These are phyloP conservation scores for Myotis lucifugus DNA, from an alignment of 2,113 vertebrate genomes.

Conservation along the genomic window DNA sequence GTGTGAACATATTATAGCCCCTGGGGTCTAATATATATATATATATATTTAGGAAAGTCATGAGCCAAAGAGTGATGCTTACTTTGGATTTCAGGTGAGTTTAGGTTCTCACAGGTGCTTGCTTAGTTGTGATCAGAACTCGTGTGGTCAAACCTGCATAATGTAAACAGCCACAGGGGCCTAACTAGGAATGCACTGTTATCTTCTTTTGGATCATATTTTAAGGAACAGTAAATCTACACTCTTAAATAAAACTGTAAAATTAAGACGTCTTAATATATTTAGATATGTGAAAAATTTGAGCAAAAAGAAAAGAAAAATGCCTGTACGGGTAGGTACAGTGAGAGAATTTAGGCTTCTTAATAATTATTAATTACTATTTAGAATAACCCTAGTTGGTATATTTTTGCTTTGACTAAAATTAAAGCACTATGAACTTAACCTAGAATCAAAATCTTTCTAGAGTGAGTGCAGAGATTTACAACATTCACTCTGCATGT, in stretches of 20 bases:
- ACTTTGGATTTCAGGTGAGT: background rate
- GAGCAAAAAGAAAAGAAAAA: conserved; percentile 16
- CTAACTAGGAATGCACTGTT: background rate
- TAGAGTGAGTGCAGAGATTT: background rate
- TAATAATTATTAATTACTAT: background rate
- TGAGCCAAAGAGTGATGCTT: background rate
- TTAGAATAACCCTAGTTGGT: background rate
- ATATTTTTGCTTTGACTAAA: background rate
- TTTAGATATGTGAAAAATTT: background rate
- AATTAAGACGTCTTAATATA: background rate
- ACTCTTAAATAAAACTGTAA: background rate
- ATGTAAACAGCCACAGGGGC: background rate
- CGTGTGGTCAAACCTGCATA: background rate
- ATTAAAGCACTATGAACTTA: background rate
- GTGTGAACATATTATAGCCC: background rate
- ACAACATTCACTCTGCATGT: background rate
- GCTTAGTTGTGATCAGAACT: background rate
- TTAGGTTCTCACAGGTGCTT: background rate
- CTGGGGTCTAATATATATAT: background rate
- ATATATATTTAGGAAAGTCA: background rate
- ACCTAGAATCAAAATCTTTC: background rate
- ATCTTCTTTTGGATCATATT: background rate
- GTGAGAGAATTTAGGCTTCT: background rate
- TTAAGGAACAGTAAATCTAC: background rate
- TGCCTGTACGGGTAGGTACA: background rate